A percentile compares a stretch with the other conserved stretches of the same genome.
Evolutionary conservation across 2,113 vertebrate species (phyloP).

Genomic region (Chaenogobius annularis): DNA sequence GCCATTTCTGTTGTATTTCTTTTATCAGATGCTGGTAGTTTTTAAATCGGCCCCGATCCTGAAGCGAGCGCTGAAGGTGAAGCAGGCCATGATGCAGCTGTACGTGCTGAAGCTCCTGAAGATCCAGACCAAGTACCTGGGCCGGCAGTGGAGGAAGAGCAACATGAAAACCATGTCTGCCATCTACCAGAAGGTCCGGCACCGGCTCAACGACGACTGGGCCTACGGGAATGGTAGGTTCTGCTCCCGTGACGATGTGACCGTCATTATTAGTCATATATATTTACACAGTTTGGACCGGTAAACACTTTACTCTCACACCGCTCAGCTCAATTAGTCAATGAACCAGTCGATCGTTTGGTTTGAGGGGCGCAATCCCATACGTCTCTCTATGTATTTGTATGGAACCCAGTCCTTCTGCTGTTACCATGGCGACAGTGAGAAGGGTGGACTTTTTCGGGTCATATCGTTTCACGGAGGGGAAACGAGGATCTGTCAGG

Average conservation of each 20-base stretch:
- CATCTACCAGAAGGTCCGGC: constrained; percentile 98
- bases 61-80: constrained; percentile 94
- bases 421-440: constrained; percentile 61
- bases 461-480: constrained; percentile 28
- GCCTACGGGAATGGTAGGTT: constrained; percentile 91
- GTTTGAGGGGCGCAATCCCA: no score
- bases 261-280: no score
- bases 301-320: no score
- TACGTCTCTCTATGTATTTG: constrained; percentile 8
- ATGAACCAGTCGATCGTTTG: constrained; percentile 6
- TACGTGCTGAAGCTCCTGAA: constrained; percentile 95
- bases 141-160: constrained; percentile 98
- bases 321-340: constrained; percentile 3
- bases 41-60: constrained; percentile 96
- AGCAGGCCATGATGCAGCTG: constrained; percentile 97
- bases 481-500: constrained; percentile 41
- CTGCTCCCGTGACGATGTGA: neutral
- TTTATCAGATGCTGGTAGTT: constrained; percentile 92
- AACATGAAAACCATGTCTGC: constrained; percentile 99
- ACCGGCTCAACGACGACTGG: constrained; percentile 97
- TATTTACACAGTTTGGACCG: no score
- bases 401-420: constrained; percentile 15
- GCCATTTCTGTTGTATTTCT: neutral
- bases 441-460: constrained; percentile 36
- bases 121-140: constrained; percentile 97